phyloP scores from a whole-genome alignment of 2,888 invertebrate genomes.

The Tuberolachnus salignus region DNA sequence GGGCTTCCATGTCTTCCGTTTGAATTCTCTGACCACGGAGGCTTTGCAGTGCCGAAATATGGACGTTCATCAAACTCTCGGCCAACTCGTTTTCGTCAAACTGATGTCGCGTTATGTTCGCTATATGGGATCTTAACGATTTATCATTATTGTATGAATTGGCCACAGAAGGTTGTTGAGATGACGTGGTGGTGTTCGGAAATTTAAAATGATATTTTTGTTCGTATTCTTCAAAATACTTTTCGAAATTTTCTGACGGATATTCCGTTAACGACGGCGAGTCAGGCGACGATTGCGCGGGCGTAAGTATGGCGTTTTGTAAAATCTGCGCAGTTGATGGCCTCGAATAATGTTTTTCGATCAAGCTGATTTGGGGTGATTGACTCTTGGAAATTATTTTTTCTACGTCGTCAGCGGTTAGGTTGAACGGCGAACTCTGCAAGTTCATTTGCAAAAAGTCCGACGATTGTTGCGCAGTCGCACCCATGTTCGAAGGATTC shows the following conservation, averaged over 20 bases:
- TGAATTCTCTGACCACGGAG: neutral
- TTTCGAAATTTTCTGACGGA: neutral
- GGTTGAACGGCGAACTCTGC: neutral
- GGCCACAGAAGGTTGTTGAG: neutral
- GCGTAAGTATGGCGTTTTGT: neutral
- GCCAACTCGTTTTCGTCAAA: neutral
- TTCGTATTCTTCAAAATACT: neutral
- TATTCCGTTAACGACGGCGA: neutral
- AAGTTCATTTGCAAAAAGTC: slow-evolving; percentile 12
- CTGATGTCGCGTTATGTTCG: neutral
- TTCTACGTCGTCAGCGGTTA: neutral
- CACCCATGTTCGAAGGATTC: neutral
- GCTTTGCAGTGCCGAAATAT: neutral
- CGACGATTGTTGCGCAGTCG: neutral
- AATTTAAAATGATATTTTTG: neutral
- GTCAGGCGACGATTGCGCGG: too few species aligned
- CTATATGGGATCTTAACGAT: neutral
- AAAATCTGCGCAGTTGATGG: neutral
- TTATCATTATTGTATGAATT: neutral
- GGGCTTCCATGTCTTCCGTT: too few species aligned
- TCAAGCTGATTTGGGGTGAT: neutral
- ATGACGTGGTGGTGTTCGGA: neutral
- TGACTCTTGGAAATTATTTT: neutral
- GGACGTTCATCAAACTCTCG: too few species aligned
- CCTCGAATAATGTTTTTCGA: neutral